A percentile compares a stretch with the other conserved stretches of the same genome.
Conservation (phyloP, 2,797 vertebrate species). For the Crenichthys baileyi region DNA sequence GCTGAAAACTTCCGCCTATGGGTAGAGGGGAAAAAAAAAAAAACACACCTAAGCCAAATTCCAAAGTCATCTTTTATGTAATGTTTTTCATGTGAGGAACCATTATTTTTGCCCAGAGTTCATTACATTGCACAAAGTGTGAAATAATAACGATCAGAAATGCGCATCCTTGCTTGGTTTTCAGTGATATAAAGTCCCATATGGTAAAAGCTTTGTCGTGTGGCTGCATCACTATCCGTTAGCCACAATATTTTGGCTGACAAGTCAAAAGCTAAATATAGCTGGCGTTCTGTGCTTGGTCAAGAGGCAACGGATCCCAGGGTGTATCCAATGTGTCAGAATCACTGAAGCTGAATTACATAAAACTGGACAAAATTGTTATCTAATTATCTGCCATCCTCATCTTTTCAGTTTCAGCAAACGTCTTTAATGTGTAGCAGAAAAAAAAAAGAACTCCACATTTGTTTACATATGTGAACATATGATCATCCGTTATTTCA, state of each 20-base stretch:
- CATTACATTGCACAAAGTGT: background rate
- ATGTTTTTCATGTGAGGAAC: background rate
- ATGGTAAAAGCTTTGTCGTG: slow-evolving; percentile 30
- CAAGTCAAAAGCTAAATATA: slow-evolving; percentile 54
- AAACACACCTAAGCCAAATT: background rate
- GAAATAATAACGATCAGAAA: background rate
- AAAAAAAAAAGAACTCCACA: background rate
- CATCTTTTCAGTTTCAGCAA: background rate
- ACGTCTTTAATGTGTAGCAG: background rate
- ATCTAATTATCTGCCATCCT: slow-evolving; percentile 23
- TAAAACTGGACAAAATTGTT: slow-evolving; percentile 41
- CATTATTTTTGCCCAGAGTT: no score
- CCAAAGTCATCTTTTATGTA: background rate
- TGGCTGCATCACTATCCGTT: slow-evolving; percentile 40
- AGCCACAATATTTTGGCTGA: slow-evolving; percentile 60
- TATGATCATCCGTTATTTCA: no score
- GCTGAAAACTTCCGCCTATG: slow-evolving; percentile 92
- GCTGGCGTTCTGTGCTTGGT: slow-evolving; percentile 63
- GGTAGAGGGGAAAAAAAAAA: slow-evolving; percentile 7
- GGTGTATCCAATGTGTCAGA: slow-evolving; percentile 64
- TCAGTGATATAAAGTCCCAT: background rate
- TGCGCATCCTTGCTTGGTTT: background rate
- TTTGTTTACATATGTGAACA: background rate
- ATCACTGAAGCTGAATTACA: slow-evolving; percentile 56
- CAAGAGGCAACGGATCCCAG: slow-evolving; percentile 55